A percentile compares a stretch with the other conserved stretches of the same genome.
phyloP scores from a whole-genome alignment of 1,140 invertebrate genomes.

The Grapholita molesta region DNA sequence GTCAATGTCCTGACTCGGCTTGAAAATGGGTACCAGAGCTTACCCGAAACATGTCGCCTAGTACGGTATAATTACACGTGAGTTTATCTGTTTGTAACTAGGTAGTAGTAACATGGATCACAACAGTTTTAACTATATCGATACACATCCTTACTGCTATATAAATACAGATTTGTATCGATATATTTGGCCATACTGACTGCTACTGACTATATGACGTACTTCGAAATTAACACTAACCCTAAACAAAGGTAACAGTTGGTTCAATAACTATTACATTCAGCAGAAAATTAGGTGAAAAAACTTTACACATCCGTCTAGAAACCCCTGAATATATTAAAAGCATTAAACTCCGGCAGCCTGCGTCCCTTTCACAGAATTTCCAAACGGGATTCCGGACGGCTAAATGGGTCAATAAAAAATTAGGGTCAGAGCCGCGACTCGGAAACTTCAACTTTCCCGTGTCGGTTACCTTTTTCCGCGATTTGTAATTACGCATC shows the following conservation, averaged over 20 bases:
- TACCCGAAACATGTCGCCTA: too few relatives aligned
- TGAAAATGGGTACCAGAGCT: too few relatives aligned
- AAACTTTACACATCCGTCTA: not conserved
- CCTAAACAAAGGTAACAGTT: not conserved
- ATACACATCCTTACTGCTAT: too few relatives aligned
- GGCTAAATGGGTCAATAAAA: conserved; percentile 15
- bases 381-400: conserved; percentile 10
- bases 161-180: too few relatives aligned
- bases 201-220: too few relatives aligned
- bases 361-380: conserved; percentile 2
- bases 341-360: conserved; percentile 6
- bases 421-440: not conserved
- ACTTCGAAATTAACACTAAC: too few relatives aligned
- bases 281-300: not conserved
- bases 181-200: too few relatives aligned
- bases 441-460: not conserved
- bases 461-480: not conserved
- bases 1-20: too few relatives aligned
- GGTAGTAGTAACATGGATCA: too few relatives aligned
- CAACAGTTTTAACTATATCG: too few relatives aligned
- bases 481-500: not conserved
- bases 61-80: too few relatives aligned
- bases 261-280: not conserved
- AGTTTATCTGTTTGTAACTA: too few relatives aligned
- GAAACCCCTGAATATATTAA: not conserved